Evolutionary conservation across 2,888 invertebrate genomes (phyloP), one percentile per base, ranked within the genome.

Genomic region (Dolichomitus sp.): DNA sequence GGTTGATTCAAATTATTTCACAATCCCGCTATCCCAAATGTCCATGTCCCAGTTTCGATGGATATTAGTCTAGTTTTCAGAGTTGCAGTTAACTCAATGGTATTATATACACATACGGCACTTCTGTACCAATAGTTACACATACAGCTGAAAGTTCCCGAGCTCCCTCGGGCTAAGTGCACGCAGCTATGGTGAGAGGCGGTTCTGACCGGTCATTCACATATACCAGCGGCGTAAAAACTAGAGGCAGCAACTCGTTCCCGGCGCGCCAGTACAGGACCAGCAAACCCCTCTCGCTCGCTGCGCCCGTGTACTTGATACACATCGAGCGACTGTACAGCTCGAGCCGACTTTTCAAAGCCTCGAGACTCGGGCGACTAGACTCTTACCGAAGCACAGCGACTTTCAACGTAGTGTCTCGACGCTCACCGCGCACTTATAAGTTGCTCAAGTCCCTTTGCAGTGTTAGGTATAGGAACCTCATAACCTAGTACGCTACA

Each of bases 171-270:
- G 65, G 77, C 54, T 68, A 66, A 63, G 33, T 69, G 74, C 77
- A 81, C 76, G 84, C 83, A 78, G 87, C 83, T 82, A 80, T 82
- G 88, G 90, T 88, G 89, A 90, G 89, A 90, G 93, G 91, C 89
- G 90, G 90, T 87, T 89, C 88, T 91, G 89, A 90, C 90, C 91
- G 90, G 91, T 90, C 90, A 90, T 91, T 91, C 90, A 90, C 91
- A 91, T 88, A 76, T 76, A 88, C 83, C 83, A 86, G 80, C 82
- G 83, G 79, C 82, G 87, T 89, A 91, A 90, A 90, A 90, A 90
- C 86, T 85, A 9, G 37, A 80, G 83, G 85, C 87, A 74, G 75
- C 54, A 68, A 61, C 73, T 42, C n/a, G 80, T 23, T 77, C 27
- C 59, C 37, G 63, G 68, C 50, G 48, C 45, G 57, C 72, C 72